Evolutionary conservation across 2,888 invertebrate genomes (phyloP), one percentile per base, ranked within the genome.

Genomic region (Prosopocoilus inquinatus): DNA sequence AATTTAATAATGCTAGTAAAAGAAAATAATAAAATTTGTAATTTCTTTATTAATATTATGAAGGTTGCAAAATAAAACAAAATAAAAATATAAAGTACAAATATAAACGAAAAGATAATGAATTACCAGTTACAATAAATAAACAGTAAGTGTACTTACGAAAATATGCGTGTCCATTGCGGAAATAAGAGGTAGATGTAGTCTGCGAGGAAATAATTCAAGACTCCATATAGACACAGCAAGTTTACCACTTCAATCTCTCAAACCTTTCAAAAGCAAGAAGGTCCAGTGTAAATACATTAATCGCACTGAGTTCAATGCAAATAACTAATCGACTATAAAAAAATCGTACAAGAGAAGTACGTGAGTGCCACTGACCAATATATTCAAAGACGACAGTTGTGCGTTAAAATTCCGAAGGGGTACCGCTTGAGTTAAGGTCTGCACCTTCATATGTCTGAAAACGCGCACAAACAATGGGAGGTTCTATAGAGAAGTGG

Each of bases 361-460:
- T 60, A 67, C 67, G 67, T 67, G 67, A 64, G 67, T 63, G 59
- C 65, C 58, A 67, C 63, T 67, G 66, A 67, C 67, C 67, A 66
- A 67, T 60, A 66, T 66, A 28, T 32, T 44, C 34, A 33, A 34
- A 48, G 48, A 43, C 34, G 38, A 50, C 16, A 13, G 12, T 36
- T 9, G 28, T 28, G 35, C 11, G 32, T 50, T 50, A 50, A 43
- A 50, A 50, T 50, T 50, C 50, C 33, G 13, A 13, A 13, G 33
- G 36, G 12, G 50, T 41, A n/a, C 32, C 32, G 50, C 13, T 13
- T 33, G 47, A 28, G 50, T 43, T 41, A 41, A 50, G 50, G 50
- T 41, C 50, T 43, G 28, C 11, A 9, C 13, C 20, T 39, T 32
- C 41, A 15, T 9, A 33, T n/a, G 39, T 33, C 20, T 15, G 15